Percentiles rank a stretch among this genome's conserved stretches.
These are phyloP conservation scores for Dione vanillae DNA, from an alignment of 2,888 invertebrate species.

Conservation along the genomic window DNA sequence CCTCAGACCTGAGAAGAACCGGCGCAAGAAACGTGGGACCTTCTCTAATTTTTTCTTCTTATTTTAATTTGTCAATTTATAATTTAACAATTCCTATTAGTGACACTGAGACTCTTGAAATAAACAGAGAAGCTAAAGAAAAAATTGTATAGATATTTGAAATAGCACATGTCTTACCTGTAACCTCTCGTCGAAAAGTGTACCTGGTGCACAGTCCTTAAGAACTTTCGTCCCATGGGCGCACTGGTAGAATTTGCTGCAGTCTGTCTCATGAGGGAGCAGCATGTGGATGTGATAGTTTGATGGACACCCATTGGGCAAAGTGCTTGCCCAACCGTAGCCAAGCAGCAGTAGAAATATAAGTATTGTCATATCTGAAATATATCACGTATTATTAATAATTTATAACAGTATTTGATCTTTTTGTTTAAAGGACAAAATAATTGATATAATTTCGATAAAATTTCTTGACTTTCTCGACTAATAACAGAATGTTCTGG, in stretches of 20 bases:
- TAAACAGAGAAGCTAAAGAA: too few relatives aligned
- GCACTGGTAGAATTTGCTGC: slow-evolving; percentile 45
- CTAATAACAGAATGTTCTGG: too few relatives aligned
- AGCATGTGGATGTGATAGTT: slow-evolving; percentile 53
- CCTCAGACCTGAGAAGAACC: too few relatives aligned
- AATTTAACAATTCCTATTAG: too few relatives aligned
- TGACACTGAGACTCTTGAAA: too few relatives aligned
- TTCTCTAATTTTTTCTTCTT: too few relatives aligned
- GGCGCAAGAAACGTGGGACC: too few relatives aligned
- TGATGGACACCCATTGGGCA: slow-evolving; percentile 59
- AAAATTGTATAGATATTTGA: background rate
- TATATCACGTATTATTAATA: background rate
- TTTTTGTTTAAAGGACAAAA: background rate
- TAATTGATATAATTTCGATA: background rate
- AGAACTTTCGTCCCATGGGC: slow-evolving; percentile 43
- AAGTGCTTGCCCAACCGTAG: slow-evolving; percentile 59
- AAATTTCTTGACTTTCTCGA: too few relatives aligned
- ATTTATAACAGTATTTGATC: background rate
- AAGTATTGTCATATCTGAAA: slow-evolving; percentile 55
- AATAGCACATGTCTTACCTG: slow-evolving; percentile 53
- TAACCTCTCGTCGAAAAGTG: slow-evolving; percentile 55
- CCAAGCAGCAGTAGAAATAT: slow-evolving; percentile 50
- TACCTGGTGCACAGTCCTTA: slow-evolving; percentile 55
- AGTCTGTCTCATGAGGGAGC: slow-evolving; percentile 52
- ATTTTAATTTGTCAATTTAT: too few relatives aligned